These are phyloP conservation scores for Pachyrhynchus sulphureomaculatus DNA, from an alignment of 1,140 invertebrate species.

Conservation along the genomic window DNA sequence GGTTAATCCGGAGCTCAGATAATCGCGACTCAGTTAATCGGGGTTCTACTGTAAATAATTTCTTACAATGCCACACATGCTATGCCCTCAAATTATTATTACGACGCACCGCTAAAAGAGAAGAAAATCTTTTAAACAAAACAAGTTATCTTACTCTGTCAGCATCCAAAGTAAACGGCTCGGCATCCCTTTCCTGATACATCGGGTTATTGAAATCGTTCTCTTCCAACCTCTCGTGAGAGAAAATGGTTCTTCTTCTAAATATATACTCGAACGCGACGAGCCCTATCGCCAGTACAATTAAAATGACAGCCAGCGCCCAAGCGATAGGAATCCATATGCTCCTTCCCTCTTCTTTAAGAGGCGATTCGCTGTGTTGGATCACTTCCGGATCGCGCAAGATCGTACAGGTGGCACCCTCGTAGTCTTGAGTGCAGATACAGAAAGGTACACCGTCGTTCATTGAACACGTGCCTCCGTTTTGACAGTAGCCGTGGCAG, in stretches of 20 bases:
- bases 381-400: background rate
- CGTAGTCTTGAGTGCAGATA: constrained; percentile 15
- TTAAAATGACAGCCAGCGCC: constrained; percentile 34
- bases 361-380: background rate
- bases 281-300: constrained; percentile 31
- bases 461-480: constrained; percentile 53
- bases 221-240: constrained; percentile 76
- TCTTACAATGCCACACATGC: too few relatives aligned
- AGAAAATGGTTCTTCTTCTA: constrained; percentile 65
- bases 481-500: constrained; percentile 61
- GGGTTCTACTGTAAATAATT: too few relatives aligned
- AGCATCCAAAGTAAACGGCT: constrained; percentile 60
- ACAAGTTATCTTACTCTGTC: constrained; percentile 56
- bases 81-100: too few relatives aligned
- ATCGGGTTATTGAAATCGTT: constrained; percentile 82
- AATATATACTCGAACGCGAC: constrained; percentile 36
- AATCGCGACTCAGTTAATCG: too few relatives aligned
- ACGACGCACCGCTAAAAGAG: too few relatives aligned
- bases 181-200: constrained; percentile 70
- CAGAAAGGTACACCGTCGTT: background rate
- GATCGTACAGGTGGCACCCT: constrained; percentile 12
- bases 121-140: too few relatives aligned
- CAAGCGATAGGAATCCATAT: constrained; percentile 32
- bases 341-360: constrained; percentile 10
- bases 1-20: too few relatives aligned